These are phyloP conservation scores for Halictus rubicundus DNA, from an alignment of 1,140 invertebrate genomes.

Conservation along the genomic window DNA sequence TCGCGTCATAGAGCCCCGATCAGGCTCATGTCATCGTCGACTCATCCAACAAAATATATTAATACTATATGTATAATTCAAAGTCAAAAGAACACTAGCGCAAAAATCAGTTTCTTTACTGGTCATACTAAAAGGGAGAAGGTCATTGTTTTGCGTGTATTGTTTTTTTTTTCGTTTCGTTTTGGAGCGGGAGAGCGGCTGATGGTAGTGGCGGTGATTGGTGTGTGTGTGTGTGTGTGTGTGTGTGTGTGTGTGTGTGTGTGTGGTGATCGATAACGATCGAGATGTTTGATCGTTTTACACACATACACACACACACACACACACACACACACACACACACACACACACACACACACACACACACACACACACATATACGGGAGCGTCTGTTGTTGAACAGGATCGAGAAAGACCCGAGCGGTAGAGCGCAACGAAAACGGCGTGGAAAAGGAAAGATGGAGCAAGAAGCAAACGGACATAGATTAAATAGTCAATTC, in stretches of 20 bases:
- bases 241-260: no score
- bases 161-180: no score
- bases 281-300: not conserved
- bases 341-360: no score
- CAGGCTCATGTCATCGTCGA: constrained; percentile 55
- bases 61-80: constrained; percentile 72
- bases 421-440: not conserved
- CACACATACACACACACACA: no score
- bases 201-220: not conserved
- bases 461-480: not conserved
- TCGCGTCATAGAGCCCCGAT: constrained; percentile 52
- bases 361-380: no score
- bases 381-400: not conserved
- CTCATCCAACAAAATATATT: constrained; percentile 79
- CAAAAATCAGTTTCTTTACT: constrained; percentile 24
- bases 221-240: no score
- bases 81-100: constrained; percentile 35
- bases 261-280: not conserved
- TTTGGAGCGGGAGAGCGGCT: constrained; percentile 21
- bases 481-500: not conserved
- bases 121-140: constrained; percentile 29
- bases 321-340: no score
- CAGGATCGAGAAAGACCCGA: not conserved
- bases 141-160: not conserved
- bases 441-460: not conserved